Evolutionary conservation across 1,140 invertebrate genomes (phyloP).

Genomic region (Idris sp.): DNA sequence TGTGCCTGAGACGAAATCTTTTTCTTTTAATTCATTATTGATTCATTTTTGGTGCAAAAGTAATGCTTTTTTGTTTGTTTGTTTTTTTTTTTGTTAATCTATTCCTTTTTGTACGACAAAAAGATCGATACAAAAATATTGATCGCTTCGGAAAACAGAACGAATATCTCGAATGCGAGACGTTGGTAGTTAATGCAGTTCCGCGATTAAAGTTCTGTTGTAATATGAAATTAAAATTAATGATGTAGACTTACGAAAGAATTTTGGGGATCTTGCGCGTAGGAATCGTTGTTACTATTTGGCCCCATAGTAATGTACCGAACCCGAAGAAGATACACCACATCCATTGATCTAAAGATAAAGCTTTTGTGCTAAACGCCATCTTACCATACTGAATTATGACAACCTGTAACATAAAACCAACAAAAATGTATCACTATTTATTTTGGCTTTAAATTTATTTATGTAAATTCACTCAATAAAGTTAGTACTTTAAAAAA

Average conservation of each 20-base stretch:
- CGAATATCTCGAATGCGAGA: conserved; percentile 43
- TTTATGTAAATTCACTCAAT: no score
- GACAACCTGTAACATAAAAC: conserved; percentile 84
- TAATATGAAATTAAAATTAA: conserved; percentile 30
- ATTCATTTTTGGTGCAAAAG: not conserved
- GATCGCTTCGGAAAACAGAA: conserved; percentile 26
- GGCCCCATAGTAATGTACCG: conserved; percentile 97
- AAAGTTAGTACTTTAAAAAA: no score
- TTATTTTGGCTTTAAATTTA: no score
- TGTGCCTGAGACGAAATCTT: not conserved
- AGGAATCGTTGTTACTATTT: conserved; percentile 97
- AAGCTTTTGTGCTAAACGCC: conserved; percentile 95
- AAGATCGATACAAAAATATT: conserved; percentile 14
- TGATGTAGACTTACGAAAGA: conserved; percentile 86
- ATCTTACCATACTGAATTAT: conserved; percentile 98
- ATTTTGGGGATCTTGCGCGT: conserved; percentile 96
- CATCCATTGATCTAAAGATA: conserved; percentile 97
- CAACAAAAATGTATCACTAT: no score
- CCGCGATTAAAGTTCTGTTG: conserved; percentile 33
- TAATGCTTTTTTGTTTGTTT: not conserved
- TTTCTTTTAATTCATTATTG: conserved; percentile 4
- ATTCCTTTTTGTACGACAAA: not conserved
- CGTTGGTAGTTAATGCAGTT: conserved; percentile 47
- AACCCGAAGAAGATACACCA: conserved; percentile 99
- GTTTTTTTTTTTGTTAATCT: no score